Conservation (phyloP, 2,888 invertebrate genomes). For the Gastrophysa polygoni region DNA sequence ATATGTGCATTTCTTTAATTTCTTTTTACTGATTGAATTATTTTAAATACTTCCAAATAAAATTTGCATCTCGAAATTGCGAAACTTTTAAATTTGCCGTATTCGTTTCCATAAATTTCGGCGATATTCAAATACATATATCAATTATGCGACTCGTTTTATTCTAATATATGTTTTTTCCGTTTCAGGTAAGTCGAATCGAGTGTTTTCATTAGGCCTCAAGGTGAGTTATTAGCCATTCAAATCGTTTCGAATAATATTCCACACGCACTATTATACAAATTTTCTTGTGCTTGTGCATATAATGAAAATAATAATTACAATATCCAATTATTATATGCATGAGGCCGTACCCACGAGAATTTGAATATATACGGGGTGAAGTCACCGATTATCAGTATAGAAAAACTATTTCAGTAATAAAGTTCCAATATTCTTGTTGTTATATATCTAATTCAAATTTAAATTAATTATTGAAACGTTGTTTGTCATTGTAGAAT, state of each 20-base stretch:
- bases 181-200: conserved; percentile 17
- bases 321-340: conserved; percentile 1
- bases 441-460: no score
- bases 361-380: neutral
- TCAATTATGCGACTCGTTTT: neutral
- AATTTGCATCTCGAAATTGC: conserved; percentile 22
- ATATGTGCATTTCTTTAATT: no score
- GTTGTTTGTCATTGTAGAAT: no score
- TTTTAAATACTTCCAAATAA: no score
- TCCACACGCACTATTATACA: neutral
- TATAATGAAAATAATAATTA: neutral
- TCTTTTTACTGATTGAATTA: no score
- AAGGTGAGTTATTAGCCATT: conserved; percentile 14
- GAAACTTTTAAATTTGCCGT: conserved; percentile 19
- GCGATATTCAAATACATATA: conserved; percentile 24
- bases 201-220: conserved; percentile 1
- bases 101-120: conserved; percentile 29
- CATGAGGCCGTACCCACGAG: neutral
- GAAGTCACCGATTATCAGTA: no score
- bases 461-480: no score
- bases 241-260: conserved; percentile 10
- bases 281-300: neutral
- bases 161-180: conserved; percentile 7
- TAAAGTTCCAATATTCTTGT: no score
- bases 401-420: no score